Conservation (phyloP, 2,113 vertebrate species). For the Chionis minor region DNA sequence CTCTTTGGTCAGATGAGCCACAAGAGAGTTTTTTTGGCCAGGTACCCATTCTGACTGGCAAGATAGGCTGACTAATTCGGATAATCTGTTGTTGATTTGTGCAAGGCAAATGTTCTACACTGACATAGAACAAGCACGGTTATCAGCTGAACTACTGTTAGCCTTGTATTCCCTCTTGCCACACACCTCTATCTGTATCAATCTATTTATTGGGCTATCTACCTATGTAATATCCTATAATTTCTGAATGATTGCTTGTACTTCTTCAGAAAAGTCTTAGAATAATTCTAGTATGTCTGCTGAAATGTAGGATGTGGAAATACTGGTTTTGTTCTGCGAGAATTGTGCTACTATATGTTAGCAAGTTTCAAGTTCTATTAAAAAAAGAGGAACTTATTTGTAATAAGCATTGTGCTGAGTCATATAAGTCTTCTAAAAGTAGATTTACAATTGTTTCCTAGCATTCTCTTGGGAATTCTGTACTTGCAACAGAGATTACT, state of each 20-base stretch:
- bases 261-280: not conserved
- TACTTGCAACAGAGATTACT: not conserved
- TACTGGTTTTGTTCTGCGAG: not conserved
- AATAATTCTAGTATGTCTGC: not conserved
- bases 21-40: not conserved
- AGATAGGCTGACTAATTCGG: not conserved
- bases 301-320: not conserved
- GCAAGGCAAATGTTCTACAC: not conserved
- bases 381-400: constrained; percentile 30
- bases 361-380: not conserved
- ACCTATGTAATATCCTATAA: not conserved
- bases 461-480: not conserved
- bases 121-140: not conserved
- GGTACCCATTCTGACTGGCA: not conserved
- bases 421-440: not conserved
- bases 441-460: not conserved
- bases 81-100: not conserved
- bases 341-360: not conserved
- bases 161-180: not conserved
- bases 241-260: not conserved
- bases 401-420: constrained; percentile 18
- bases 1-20: not conserved
- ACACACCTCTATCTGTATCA: not conserved
- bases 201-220: not conserved
- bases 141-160: not conserved